These are phyloP conservation scores for Pygoscelis antarcticus DNA, from an alignment of 2,113 vertebrate species.

Conservation along the genomic window DNA sequence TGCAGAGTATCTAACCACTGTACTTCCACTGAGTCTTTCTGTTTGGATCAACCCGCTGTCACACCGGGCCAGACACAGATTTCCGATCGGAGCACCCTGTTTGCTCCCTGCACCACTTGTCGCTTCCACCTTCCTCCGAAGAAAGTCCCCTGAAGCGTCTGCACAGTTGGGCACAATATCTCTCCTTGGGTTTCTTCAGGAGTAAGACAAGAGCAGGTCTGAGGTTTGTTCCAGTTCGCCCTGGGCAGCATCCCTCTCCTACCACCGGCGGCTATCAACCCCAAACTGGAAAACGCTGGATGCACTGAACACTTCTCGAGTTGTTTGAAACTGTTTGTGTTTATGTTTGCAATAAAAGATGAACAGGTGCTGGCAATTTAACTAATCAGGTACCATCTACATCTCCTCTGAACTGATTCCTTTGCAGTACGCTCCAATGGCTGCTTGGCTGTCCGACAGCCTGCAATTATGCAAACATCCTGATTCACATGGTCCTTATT, in stretches of 20 bases:
- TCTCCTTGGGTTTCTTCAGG: not conserved
- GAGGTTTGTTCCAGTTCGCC: not conserved
- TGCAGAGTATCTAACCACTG: not conserved
- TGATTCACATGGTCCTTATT: slow-evolving; percentile 26
- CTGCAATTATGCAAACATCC: slow-evolving; percentile 14
- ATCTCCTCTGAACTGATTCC: not conserved
- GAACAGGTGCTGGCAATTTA: slow-evolving; percentile 64
- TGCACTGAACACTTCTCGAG: not conserved
- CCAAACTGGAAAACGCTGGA: not conserved
- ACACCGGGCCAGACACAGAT: accelerated
- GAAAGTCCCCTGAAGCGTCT: not conserved
- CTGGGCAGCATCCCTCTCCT: not conserved
- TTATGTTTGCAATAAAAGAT: slow-evolving; percentile 45
- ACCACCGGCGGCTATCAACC: not conserved
- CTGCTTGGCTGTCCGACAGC: not conserved
- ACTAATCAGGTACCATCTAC: slow-evolving; percentile 29
- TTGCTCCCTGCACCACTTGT: accelerated
- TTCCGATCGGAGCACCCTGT: not conserved
- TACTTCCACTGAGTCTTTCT: not conserved
- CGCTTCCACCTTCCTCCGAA: not conserved
- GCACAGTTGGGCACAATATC: too few species aligned
- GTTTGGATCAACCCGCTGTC: accelerated
- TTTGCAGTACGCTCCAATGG: not conserved
- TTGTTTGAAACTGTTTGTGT: not conserved
- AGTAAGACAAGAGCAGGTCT: not conserved